Conservation (phyloP, 2,888 invertebrate species). For the Graphium colonna region DNA sequence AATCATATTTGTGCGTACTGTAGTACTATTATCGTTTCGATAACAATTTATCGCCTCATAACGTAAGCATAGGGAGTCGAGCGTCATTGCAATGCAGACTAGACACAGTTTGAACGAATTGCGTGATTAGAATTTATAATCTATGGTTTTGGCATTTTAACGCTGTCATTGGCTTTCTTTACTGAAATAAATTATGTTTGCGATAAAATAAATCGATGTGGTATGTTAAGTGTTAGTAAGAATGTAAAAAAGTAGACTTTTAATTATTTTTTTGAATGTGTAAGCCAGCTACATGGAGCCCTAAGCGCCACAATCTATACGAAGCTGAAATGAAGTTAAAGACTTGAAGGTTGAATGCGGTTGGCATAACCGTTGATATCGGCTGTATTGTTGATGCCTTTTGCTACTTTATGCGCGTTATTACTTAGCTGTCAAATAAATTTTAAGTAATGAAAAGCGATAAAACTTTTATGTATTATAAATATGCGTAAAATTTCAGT, state of each 20-base stretch:
- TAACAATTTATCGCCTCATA: slow-evolving; percentile 17
- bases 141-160: not conserved
- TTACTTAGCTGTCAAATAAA: too few relatives aligned
- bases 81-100: slow-evolving; percentile 13
- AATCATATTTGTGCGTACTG: not conserved
- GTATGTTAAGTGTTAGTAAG: too few relatives aligned
- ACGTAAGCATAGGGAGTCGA: slow-evolving; percentile 16
- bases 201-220: too few relatives aligned
- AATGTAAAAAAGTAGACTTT: too few relatives aligned
- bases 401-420: too few relatives aligned
- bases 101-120: slow-evolving; percentile 8
- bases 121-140: slow-evolving; percentile 15
- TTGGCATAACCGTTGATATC: not conserved
- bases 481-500: too few relatives aligned
- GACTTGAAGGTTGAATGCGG: not conserved
- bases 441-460: too few relatives aligned
- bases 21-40: slow-evolving; percentile 9
- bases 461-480: too few relatives aligned
- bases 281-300: too few relatives aligned
- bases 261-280: too few relatives aligned
- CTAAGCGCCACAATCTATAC: not conserved
- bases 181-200: too few relatives aligned
- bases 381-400: not conserved
- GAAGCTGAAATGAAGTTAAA: not conserved
- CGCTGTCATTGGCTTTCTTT: not conserved